These are phyloP conservation scores for Agrenia bidenticulata DNA, from an alignment of 2,888 invertebrate genomes.

Conservation along the genomic window DNA sequence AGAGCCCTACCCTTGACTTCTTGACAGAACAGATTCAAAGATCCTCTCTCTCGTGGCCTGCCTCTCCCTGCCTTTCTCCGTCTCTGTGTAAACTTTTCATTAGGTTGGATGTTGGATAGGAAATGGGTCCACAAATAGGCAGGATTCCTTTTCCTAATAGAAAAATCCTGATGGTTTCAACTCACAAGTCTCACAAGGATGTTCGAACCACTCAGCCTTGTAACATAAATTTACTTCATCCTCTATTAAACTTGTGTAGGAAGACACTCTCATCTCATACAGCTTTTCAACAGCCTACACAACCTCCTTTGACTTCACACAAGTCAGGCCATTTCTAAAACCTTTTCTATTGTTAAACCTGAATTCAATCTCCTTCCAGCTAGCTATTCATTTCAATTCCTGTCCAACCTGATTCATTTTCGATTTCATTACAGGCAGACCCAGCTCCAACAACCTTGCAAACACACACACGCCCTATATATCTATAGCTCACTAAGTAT, in stretches of 20 bases:
- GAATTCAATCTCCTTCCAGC: constrained; percentile 2
- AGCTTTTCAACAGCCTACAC: constrained; percentile 7
- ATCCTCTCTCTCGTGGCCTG: constrained; percentile 1
- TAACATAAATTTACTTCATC: constrained; percentile 35
- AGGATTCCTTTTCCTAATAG: constrained; percentile 1
- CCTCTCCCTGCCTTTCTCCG: not conserved
- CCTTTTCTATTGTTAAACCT: constrained; percentile 6
- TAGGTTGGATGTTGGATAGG: not conserved
- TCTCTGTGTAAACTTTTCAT: not conserved
- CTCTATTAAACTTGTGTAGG: constrained; percentile 25
- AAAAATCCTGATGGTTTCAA: no score
- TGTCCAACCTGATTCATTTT: constrained; percentile 9
- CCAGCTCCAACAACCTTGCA: no score
- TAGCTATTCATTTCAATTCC: constrained; percentile 6
- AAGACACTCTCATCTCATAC: not conserved
- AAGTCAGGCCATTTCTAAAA: not conserved
- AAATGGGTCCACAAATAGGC: constrained; percentile 1
- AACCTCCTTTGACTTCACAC: not conserved
- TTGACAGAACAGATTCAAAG: not conserved
- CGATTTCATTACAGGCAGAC: not conserved
- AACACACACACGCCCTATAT: no score
- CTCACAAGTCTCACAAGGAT: no score
- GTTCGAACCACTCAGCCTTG: constrained; percentile 31
- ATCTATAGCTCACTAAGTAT: no score
- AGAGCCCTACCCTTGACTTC: not conserved